Evolutionary conservation across 2,113 vertebrate genomes (phyloP).

Genomic region (Condylura cristata): DNA sequence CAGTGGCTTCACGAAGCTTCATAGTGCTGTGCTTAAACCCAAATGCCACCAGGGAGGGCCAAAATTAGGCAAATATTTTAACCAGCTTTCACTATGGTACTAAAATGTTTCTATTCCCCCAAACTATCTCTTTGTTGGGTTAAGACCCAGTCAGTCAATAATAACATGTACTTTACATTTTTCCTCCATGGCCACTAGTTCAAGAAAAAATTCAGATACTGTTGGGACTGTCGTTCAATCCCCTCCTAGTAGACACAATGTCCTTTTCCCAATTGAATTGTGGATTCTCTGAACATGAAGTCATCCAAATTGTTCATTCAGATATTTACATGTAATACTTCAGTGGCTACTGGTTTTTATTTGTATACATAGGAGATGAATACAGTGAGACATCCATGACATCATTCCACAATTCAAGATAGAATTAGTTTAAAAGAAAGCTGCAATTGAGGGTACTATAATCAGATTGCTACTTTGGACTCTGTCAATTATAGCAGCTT

Average conservation of each 20-base stretch:
- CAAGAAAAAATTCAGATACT: slow-evolving; percentile 30
- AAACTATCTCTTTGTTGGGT: not conserved
- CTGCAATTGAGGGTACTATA: slow-evolving; percentile 52
- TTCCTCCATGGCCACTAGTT: not conserved
- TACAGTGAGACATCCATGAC: slow-evolving; percentile 39
- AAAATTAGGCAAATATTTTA: not conserved
- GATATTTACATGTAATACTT: not conserved
- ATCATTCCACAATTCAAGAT: slow-evolving; percentile 62
- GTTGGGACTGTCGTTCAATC: not conserved
- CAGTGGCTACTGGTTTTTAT: not conserved
- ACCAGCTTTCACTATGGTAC: not conserved
- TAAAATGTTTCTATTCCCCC: not conserved
- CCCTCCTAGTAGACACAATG: not conserved
- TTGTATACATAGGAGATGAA: not conserved
- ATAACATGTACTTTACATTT: not conserved
- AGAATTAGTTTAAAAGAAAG: slow-evolving; percentile 73
- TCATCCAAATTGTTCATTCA: not conserved
- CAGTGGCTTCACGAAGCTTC: too few species aligned
- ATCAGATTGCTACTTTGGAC: slow-evolving; percentile 74
- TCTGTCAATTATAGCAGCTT: slow-evolving; percentile 72
- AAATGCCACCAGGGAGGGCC: too few species aligned
- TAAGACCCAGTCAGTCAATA: not conserved
- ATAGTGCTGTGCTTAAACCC: too few species aligned
- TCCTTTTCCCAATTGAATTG: not conserved
- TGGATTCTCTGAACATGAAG: slow-evolving; percentile 16